phyloP scores from a whole-genome alignment of 2,113 vertebrate genomes.

The Antennarius striatus region DNA sequence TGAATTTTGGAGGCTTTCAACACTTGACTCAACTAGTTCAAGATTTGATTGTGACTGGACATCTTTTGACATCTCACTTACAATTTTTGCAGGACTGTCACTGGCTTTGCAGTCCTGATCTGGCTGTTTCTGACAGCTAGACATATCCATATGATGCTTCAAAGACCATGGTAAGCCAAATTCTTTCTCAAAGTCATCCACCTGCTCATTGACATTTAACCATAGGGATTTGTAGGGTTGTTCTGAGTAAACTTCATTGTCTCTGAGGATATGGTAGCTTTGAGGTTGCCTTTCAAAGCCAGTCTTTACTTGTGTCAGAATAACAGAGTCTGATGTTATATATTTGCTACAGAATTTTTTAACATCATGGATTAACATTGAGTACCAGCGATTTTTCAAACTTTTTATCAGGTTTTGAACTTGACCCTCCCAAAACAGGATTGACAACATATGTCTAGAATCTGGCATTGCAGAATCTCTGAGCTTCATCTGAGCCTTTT shows the following conservation, averaged over 20 bases:
- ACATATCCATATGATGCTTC: not conserved
- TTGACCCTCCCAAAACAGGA: conserved; percentile 44
- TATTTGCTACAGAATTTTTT: not conserved
- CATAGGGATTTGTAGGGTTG: conserved; percentile 63
- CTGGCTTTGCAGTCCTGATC: not conserved
- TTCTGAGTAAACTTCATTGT: conserved; percentile 45
- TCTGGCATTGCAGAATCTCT: rapidly evolving
- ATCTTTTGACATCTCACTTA: not conserved
- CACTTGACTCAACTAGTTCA: not conserved
- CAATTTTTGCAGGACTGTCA: not conserved
- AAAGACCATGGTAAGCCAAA: conserved; percentile 51
- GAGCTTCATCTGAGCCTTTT: not conserved
- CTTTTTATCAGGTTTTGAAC: rapidly evolving
- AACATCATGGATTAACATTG: not conserved
- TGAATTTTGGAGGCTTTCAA: not conserved
- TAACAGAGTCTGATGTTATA: conserved; percentile 3
- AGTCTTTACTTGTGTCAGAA: conserved; percentile 48
- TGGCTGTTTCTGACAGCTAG: too few relatives aligned
- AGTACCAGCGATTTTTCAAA: not conserved
- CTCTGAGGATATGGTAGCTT: conserved; percentile 47
- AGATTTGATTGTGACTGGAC: not conserved
- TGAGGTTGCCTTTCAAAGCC: not conserved
- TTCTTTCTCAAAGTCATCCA: conserved; percentile 73
- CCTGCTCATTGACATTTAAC: conserved; percentile 66
- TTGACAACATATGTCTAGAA: not conserved